Evolutionary conservation across 2,113 vertebrate genomes (phyloP).

Genomic region (Tachysurus fulvidraco): DNA sequence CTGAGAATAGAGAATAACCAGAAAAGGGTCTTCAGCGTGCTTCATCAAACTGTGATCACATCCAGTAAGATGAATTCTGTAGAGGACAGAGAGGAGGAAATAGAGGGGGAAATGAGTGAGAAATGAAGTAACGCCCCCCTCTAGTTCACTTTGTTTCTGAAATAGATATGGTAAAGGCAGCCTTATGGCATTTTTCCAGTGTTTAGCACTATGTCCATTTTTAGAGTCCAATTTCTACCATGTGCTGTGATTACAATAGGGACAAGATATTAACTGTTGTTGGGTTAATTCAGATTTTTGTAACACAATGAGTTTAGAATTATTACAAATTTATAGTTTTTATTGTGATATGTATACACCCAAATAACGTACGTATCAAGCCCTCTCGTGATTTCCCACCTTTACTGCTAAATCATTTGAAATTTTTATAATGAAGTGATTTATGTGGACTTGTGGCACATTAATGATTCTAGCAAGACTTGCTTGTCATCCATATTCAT

Average conservation of each 20-base stretch:
- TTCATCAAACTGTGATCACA: constrained; percentile 28
- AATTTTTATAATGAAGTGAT: constrained; percentile 74
- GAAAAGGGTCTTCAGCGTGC: constrained; percentile 22
- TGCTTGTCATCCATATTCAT: constrained; percentile 78
- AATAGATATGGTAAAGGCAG: constrained; percentile 17
- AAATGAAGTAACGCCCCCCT: background rate
- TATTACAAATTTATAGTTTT: background rate
- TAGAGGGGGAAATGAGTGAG: constrained; percentile 46
- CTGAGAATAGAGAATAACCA: constrained; percentile 17
- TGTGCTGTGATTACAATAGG: background rate
- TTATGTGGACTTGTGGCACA: constrained; percentile 73
- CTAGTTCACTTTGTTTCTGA: background rate
- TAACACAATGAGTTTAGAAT: background rate
- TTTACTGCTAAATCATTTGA: constrained; percentile 71
- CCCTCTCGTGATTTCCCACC: constrained; percentile 56
- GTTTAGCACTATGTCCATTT: background rate
- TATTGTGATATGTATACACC: background rate
- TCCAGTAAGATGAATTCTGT: constrained; percentile 24
- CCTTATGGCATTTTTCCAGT: constrained; percentile 11
- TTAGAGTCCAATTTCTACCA: background rate
- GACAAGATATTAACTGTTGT: background rate
- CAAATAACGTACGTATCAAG: constrained; percentile 4
- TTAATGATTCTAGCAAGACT: constrained; percentile 74
- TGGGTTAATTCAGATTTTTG: background rate
- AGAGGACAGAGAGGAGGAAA: constrained; percentile 2